Conservation (phyloP, 2,888 invertebrate genomes). For the Cerastoderma edule region DNA sequence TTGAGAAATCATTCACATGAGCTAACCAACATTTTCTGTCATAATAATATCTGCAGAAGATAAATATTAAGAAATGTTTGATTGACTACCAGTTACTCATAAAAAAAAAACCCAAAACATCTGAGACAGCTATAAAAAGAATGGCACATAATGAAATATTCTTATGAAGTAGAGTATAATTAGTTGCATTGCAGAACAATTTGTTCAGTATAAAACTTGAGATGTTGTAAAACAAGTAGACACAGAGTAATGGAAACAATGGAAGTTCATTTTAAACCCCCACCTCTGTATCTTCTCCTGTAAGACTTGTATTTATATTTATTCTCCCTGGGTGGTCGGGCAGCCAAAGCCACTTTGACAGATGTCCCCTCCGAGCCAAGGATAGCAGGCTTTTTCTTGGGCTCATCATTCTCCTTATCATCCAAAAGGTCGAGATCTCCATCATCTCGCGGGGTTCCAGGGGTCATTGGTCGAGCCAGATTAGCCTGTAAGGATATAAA, state of each 20-base stretch:
- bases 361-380: conserved; percentile 74
- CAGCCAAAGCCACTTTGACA: conserved; percentile 63
- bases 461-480: conserved; percentile 54
- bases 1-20: too few species aligned
- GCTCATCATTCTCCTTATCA: conserved; percentile 36
- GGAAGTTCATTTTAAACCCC: too few species aligned
- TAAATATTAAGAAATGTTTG: too few species aligned
- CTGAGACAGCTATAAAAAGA: too few species aligned
- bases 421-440: conserved; percentile 17
- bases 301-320: conserved; percentile 44
- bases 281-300: conserved; percentile 47
- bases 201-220: too few species aligned
- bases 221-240: neutral
- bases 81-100: too few species aligned
- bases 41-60: too few species aligned
- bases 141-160: too few species aligned
- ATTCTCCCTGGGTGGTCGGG: conserved; percentile 66
- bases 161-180: too few species aligned
- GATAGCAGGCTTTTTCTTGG: conserved; percentile 77
- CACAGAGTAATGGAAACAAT: conserved; percentile 7
- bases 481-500: conserved; percentile 62
- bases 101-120: too few species aligned
- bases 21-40: too few species aligned
- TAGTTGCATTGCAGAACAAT: too few species aligned
- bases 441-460: conserved; percentile 51